Evolutionary conservation across 2,113 vertebrate species (phyloP).

Genomic region (Coracopsis vasa): DNA sequence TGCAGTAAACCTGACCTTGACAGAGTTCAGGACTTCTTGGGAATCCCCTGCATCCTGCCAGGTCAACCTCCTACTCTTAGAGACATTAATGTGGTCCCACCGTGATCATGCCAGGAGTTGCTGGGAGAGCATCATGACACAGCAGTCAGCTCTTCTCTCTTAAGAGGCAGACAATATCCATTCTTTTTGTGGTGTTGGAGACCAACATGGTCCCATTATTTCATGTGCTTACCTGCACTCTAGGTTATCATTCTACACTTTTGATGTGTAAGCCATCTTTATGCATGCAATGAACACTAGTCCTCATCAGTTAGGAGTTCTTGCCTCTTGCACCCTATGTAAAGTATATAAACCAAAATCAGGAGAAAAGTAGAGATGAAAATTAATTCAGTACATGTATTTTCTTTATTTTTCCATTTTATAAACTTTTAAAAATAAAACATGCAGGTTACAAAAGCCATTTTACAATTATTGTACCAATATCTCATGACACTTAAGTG

Average conservation of each 20-base stretch:
- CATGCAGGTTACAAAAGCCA: background rate
- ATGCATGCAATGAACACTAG: rapidly evolving
- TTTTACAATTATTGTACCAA: background rate
- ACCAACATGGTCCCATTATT: background rate
- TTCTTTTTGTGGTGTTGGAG: background rate
- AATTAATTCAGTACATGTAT: background rate
- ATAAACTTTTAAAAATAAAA: background rate
- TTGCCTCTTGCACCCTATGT: background rate
- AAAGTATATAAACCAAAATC: background rate
- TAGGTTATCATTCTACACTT: background rate
- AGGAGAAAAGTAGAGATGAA: background rate
- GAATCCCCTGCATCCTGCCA: background rate
- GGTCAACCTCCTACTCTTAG: background rate
- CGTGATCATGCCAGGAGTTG: background rate
- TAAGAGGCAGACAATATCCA: background rate
- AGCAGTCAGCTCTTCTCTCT: background rate
- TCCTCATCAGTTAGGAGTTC: background rate
- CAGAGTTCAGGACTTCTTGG: background rate
- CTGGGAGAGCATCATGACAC: background rate
- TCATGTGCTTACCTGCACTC: background rate
- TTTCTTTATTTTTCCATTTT: background rate
- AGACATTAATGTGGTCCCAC: background rate
- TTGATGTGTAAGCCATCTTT: rapidly evolving
- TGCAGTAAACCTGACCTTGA: background rate
- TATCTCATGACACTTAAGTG: background rate